These are phyloP conservation scores for Drosophila varians DNA, from an alignment of 1,140 invertebrate genomes.

Conservation along the genomic window DNA sequence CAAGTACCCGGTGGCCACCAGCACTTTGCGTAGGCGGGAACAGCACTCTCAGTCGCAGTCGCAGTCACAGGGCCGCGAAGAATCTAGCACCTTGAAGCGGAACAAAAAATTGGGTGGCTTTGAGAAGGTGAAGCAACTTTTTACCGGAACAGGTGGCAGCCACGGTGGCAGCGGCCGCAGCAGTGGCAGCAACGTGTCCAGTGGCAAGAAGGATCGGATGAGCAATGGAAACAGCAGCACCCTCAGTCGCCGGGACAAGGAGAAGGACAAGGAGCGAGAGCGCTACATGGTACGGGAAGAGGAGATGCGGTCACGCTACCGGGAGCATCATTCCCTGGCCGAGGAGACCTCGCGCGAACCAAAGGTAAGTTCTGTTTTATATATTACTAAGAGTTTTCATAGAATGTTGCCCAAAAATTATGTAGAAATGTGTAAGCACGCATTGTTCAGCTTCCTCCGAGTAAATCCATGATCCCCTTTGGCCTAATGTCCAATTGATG, in stretches of 20 bases:
- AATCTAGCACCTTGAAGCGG: slow-evolving; percentile 67
- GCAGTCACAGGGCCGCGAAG: slow-evolving; percentile 33
- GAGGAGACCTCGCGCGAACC: slow-evolving; percentile 76
- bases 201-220: slow-evolving; percentile 61
- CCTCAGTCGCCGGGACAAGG: slow-evolving; percentile 69
- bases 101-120: slow-evolving; percentile 86
- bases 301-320: slow-evolving; percentile 81
- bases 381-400: background rate
- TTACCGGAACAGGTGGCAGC: slow-evolving; percentile 62
- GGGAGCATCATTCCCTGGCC: slow-evolving; percentile 62
- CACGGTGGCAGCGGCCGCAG: slow-evolving; percentile 64
- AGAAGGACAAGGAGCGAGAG: slow-evolving; percentile 41
- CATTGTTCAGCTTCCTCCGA: background rate
- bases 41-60: slow-evolving; percentile 41
- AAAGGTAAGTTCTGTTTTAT: slow-evolving; percentile 62
- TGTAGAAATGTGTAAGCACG: background rate
- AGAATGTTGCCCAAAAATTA: background rate
- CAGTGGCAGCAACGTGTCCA: slow-evolving; percentile 64
- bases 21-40: slow-evolving; percentile 57
- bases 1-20: slow-evolving; percentile 84
- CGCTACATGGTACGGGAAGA: slow-evolving; percentile 80
- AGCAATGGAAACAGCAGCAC: slow-evolving; percentile 65
- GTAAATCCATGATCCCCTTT: slow-evolving; percentile 2
- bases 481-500: slow-evolving; percentile 69
- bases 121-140: slow-evolving; percentile 86